Percentiles rank a stretch among this genome's conserved stretches.
Evolutionary conservation across 2,888 invertebrate genomes (phyloP).

Genomic region (Scaptomyza cyrtandrae): DNA sequence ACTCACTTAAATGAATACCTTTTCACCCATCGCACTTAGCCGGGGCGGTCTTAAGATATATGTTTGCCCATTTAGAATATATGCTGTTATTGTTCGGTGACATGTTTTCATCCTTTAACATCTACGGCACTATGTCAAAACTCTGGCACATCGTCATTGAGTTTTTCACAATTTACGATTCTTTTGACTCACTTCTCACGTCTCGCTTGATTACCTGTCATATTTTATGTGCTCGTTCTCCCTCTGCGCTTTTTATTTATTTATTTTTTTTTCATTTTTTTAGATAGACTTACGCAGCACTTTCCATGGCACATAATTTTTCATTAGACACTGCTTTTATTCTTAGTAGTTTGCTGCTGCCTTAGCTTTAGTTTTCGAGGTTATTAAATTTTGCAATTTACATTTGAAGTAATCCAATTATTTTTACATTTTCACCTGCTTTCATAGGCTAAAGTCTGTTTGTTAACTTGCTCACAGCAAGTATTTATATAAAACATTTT

Average conservation of each 20-base stretch:
- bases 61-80: conserved; percentile 18
- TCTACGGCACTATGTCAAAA: neutral
- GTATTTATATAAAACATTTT: neutral
- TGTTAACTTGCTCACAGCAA: conserved; percentile 4
- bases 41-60: conserved; percentile 6
- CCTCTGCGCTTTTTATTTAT: conserved; percentile 12
- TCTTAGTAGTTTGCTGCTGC: conserved; percentile 17
- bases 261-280: conserved; percentile 1
- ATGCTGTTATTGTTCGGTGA: conserved; percentile 15
- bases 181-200: conserved; percentile 13
- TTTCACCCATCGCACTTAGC: conserved; percentile 9
- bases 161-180: conserved; percentile 30
- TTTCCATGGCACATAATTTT: conserved; percentile 27
- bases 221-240: conserved; percentile 37
- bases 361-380: conserved; percentile 32
- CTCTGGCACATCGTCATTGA: conserved; percentile 15
- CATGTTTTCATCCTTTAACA: conserved; percentile 25
- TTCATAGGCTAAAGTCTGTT: conserved; percentile 15
- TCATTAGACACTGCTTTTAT: conserved; percentile 25
- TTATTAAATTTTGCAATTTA: conserved; percentile 33
- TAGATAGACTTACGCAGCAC: no score
- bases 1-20: conserved; percentile 19
- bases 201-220: conserved; percentile 48
- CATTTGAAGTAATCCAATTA: conserved; percentile 6
- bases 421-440: neutral